Conservation (phyloP, 1,140 invertebrate species). For the Cydia splendana region DNA sequence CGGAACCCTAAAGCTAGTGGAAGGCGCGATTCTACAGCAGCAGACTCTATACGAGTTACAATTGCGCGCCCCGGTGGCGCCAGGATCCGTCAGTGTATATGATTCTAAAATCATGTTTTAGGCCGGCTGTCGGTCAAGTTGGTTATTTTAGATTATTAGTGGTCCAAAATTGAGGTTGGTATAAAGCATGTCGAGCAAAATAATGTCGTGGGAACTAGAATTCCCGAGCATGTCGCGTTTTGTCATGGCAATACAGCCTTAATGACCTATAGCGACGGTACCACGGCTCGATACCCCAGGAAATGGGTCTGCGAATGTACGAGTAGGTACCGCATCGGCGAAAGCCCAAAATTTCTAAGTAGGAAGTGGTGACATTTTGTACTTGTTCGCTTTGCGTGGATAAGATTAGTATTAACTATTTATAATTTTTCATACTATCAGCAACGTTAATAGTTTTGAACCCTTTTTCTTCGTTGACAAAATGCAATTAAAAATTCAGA, state of each 20-base stretch:
- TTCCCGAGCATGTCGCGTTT: not conserved
- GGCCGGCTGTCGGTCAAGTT: not conserved
- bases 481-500: too few relatives aligned
- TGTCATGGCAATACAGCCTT: not conserved
- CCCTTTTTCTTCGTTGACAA: too few relatives aligned
- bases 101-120: not conserved
- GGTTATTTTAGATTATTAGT: not conserved
- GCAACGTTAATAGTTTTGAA: too few relatives aligned
- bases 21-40: not conserved
- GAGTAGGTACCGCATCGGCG: conserved; percentile 42
- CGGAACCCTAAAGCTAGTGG: not conserved
- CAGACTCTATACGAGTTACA: not conserved
- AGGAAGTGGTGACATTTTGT: conserved; percentile 47
- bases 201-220: not conserved
- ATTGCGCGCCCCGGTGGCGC: not conserved
- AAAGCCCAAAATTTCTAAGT: conserved; percentile 69
- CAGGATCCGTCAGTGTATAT: not conserved
- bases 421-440: conserved; percentile 9
- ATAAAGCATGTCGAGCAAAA: not conserved
- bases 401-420: conserved; percentile 32
- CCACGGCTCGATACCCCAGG: conserved; percentile 50
- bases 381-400: not conserved
- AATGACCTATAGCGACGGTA: not conserved
- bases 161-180: not conserved
- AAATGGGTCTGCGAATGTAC: conserved; percentile 51